A percentile compares a stretch with the other conserved stretches of the same genome.
Conservation (phyloP, 1,140 invertebrate genomes). For the Orussus abietinus region DNA sequence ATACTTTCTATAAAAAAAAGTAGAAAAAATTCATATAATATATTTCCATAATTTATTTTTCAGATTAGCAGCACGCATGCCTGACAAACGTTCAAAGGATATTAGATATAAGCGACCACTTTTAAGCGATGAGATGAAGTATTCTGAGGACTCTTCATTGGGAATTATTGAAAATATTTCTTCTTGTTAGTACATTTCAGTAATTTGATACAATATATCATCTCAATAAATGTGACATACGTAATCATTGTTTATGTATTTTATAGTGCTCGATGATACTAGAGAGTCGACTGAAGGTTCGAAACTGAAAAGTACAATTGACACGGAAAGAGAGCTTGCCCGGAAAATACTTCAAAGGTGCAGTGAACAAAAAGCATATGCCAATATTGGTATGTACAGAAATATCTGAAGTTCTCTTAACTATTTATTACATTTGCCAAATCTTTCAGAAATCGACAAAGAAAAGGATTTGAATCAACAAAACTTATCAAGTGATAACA, state of each 20-base stretch:
- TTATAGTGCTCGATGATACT: conserved; percentile 20
- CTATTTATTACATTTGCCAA: not conserved
- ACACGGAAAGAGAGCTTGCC: conserved; percentile 30
- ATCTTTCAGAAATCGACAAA: conserved; percentile 22
- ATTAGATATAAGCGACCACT: too few relatives aligned
- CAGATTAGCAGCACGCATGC: too few relatives aligned
- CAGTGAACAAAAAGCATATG: conserved; percentile 12
- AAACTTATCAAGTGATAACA: conserved; percentile 16
- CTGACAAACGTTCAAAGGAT: too few relatives aligned
- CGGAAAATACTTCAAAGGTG: conserved; percentile 34
- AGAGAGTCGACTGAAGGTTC: conserved; percentile 12
- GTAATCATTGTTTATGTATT: conserved; percentile 8
- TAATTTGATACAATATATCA: not conserved
- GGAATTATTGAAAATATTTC: conserved; percentile 35
- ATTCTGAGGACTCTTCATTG: conserved; percentile 27
- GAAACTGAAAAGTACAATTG: conserved; percentile 14
- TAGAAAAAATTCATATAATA: too few relatives aligned
- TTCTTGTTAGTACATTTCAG: conserved; percentile 23
- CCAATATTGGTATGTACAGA: conserved; percentile 9
- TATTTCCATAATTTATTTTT: too few relatives aligned
- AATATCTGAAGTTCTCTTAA: conserved; percentile 12
- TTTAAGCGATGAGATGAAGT: too few relatives aligned
- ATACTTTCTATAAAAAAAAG: too few relatives aligned
- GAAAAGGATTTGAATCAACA: conserved; percentile 20
- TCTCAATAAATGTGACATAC: conserved; percentile 1